Evolutionary conservation across 2,888 invertebrate species (phyloP).

Genomic region (Torymus auratus): DNA sequence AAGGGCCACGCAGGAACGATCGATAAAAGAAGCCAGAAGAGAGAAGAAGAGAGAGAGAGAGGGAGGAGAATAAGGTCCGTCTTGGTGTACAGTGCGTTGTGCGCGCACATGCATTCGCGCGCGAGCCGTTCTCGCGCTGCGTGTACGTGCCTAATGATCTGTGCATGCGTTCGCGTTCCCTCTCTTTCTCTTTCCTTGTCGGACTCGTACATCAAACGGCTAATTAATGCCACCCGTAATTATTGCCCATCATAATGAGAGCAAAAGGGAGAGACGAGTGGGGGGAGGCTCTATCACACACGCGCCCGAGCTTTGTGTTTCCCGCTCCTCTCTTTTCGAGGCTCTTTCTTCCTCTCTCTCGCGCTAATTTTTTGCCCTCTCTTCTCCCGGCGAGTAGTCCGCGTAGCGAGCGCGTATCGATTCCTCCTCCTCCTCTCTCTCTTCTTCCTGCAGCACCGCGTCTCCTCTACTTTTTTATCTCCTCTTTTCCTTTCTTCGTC

Average conservation of each 20-base stretch:
- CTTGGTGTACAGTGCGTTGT: conserved; percentile 24
- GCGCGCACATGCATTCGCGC: neutral
- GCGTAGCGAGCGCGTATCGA: conserved; percentile 24
- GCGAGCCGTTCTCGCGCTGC: conserved; percentile 44
- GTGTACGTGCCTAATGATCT: conserved; percentile 69
- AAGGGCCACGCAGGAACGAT: conserved; percentile 51
- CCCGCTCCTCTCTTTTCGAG: conserved; percentile 30
- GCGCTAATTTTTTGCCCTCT: conserved; percentile 54
- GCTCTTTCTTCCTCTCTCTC: conserved; percentile 41
- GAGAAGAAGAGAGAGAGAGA: conserved; percentile 13
- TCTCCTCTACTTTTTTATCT: conserved; percentile 25
- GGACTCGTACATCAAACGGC: conserved; percentile 71
- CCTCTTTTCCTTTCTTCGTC: conserved; percentile 54
- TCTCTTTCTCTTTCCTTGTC: conserved; percentile 41
- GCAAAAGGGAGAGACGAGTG: conserved; percentile 53
- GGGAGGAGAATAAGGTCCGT: conserved; percentile 42
- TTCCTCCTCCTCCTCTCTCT: conserved; percentile 43
- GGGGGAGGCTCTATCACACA: conserved; percentile 40
- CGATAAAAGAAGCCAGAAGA: conserved; percentile 48
- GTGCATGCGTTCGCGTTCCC: conserved; percentile 61
- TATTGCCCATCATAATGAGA: conserved; percentile 70
- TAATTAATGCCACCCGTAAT: conserved; percentile 73
- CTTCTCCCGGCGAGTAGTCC: conserved; percentile 2
- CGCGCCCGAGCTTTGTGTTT: conserved; percentile 47
- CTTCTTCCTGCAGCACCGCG: conserved; percentile 19